Conservation (phyloP, 2,888 invertebrate species). For the Drosophila tripunctata region DNA sequence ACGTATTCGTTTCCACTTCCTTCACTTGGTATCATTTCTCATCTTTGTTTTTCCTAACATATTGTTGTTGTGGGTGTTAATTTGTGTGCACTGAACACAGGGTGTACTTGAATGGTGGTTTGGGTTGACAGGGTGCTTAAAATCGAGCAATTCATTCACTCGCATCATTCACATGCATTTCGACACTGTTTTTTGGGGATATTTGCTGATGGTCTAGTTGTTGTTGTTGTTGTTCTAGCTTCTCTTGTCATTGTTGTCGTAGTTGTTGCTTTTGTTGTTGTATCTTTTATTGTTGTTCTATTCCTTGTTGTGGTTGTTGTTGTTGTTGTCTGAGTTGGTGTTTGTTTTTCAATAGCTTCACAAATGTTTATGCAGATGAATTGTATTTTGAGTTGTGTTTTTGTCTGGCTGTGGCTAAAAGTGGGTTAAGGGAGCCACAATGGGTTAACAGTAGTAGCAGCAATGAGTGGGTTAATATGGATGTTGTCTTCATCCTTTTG, state of each 20-base stretch:
- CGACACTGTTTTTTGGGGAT: slow-evolving; percentile 37
- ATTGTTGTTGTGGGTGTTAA: slow-evolving; percentile 47
- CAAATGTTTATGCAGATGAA: slow-evolving; percentile 80
- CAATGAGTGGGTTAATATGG: slow-evolving; percentile 16
- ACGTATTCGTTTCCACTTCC: slow-evolving; percentile 23
- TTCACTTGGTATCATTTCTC: slow-evolving; percentile 11
- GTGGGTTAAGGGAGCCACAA: background rate
- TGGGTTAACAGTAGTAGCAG: background rate
- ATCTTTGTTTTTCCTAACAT: slow-evolving; percentile 9
- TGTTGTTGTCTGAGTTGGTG: slow-evolving; percentile 40
- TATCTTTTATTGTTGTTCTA: slow-evolving; percentile 28
- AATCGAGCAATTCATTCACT: slow-evolving; percentile 41
- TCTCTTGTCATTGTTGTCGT: slow-evolving; percentile 22
- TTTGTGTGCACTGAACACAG: slow-evolving; percentile 29
- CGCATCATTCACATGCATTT: slow-evolving; percentile 53
- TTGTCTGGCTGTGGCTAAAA: slow-evolving; percentile 48
- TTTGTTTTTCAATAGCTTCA: slow-evolving; percentile 75
- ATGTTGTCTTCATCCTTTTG: slow-evolving; percentile 34
- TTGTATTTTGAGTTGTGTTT: slow-evolving; percentile 76
- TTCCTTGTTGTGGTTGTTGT: slow-evolving; percentile 24
- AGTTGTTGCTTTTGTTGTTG: slow-evolving; percentile 51
- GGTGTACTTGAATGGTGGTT: background rate
- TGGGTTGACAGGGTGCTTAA: background rate
- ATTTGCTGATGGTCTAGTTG: slow-evolving; percentile 24
- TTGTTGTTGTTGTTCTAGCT: background rate